Evolutionary conservation across 53 echinoderm and acorn worm genomes (phyloP).

Genomic region (Actinopyga echinites): DNA sequence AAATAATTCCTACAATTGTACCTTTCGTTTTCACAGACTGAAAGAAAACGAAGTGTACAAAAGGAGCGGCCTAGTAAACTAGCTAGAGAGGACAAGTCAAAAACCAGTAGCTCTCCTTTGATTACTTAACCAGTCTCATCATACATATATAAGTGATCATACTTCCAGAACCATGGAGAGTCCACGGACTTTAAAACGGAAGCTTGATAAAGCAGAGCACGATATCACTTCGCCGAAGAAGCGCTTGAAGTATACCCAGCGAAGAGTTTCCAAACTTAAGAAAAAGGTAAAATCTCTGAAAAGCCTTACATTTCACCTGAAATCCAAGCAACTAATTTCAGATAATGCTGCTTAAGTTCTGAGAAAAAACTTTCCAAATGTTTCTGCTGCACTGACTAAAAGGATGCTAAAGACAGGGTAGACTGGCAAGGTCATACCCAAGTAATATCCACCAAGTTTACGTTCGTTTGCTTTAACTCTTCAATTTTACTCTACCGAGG

Average conservation of each 20-base stretch:
- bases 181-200: slow-evolving; percentile 37
- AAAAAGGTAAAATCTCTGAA: slow-evolving; percentile 55
- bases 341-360: slow-evolving; percentile 35
- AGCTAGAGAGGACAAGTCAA: no score
- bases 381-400: slow-evolving; percentile 42
- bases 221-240: neutral
- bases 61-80: no score
- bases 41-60: no score
- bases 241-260: slow-evolving; percentile 21
- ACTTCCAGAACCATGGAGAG: slow-evolving; percentile 8
- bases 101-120: no score
- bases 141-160: no score
- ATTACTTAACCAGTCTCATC: no score
- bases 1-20: no score
- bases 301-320: neutral
- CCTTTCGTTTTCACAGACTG: no score
- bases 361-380: slow-evolving; percentile 17
- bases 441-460: slow-evolving; percentile 44
- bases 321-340: slow-evolving; percentile 38
- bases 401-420: slow-evolving; percentile 31
- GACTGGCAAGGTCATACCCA: neutral
- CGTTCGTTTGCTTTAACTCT: slow-evolving; percentile 67
- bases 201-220: neutral
- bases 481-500: slow-evolving; percentile 66
- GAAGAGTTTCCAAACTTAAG: slow-evolving; percentile 43